Percentiles rank a stretch among this genome's conserved stretches.
These are phyloP conservation scores for Scyliorhinus canicula DNA, from an alignment of 2,797 vertebrate species.

Conservation along the genomic window DNA sequence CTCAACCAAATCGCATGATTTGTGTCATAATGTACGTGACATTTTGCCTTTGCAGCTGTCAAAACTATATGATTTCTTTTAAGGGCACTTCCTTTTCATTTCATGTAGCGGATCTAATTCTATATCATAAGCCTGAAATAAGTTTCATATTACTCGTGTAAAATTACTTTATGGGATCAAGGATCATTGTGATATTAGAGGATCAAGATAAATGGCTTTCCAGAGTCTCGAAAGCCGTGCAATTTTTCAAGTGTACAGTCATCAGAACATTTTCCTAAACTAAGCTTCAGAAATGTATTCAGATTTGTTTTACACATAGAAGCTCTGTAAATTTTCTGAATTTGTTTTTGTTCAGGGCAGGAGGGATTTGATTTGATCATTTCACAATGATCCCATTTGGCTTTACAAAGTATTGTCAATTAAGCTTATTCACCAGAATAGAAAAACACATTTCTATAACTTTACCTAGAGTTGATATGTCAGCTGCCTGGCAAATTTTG, in stretches of 20 bases:
- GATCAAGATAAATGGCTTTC: neutral
- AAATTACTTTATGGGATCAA: neutral
- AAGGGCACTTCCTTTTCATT: conserved; percentile 19
- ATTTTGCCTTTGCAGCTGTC: conserved; percentile 35
- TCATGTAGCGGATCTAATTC: conserved; percentile 32
- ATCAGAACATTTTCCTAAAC: neutral
- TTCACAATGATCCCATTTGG: neutral
- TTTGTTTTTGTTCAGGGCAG: too few species aligned
- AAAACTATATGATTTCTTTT: conserved; percentile 34
- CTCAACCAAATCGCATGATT: neutral
- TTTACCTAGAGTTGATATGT: neutral
- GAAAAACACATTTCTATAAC: neutral
- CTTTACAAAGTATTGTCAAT: neutral
- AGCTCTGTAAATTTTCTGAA: too few species aligned
- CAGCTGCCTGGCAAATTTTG: neutral
- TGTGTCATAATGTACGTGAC: conserved; percentile 18
- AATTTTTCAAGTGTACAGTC: neutral
- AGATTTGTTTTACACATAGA: neutral
- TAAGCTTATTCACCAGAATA: neutral
- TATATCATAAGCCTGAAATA: conserved; percentile 27
- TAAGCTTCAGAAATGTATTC: neutral
- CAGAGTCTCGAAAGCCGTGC: neutral
- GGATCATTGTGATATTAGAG: conserved; percentile 5
- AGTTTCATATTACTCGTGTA: conserved; percentile 27
- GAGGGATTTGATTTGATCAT: neutral